phyloP scores from a whole-genome alignment of 1,140 invertebrate genomes.

The Heterodera carotae region DNA sequence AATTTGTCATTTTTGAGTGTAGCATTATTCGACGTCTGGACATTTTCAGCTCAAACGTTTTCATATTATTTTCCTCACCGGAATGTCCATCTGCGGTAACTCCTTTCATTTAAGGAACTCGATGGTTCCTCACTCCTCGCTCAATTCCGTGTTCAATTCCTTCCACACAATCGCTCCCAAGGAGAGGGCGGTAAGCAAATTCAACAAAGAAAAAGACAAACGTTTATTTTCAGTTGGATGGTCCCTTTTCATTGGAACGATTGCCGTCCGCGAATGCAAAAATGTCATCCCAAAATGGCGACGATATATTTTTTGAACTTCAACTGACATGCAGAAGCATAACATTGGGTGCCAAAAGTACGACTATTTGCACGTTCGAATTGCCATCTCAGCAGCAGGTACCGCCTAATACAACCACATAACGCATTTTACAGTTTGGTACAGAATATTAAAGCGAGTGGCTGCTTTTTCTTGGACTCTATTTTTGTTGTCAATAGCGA shows the following conservation, averaged over 20 bases:
- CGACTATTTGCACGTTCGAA: slow-evolving; percentile 1
- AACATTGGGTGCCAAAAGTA: background rate
- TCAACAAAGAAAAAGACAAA: background rate
- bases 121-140: background rate
- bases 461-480: slow-evolving; percentile 27
- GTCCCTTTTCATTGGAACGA: background rate
- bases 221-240: background rate
- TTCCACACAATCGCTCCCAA: background rate
- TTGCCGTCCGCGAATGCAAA: background rate
- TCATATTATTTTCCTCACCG: too few species aligned
- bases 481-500: slow-evolving; percentile 2
- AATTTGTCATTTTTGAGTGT: too few species aligned
- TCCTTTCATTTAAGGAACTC: background rate
- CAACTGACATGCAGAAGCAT: background rate
- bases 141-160: background rate
- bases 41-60: too few species aligned
- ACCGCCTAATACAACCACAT: too few species aligned
- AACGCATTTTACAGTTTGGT: too few species aligned
- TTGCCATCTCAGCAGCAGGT: too few species aligned
- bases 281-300: background rate
- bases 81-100: too few species aligned
- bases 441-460: slow-evolving; percentile 18
- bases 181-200: background rate
- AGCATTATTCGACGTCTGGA: too few species aligned
- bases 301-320: slow-evolving; percentile 8